Conservation (phyloP, 2,113 vertebrate species). For the Caloenas nicobarica region DNA sequence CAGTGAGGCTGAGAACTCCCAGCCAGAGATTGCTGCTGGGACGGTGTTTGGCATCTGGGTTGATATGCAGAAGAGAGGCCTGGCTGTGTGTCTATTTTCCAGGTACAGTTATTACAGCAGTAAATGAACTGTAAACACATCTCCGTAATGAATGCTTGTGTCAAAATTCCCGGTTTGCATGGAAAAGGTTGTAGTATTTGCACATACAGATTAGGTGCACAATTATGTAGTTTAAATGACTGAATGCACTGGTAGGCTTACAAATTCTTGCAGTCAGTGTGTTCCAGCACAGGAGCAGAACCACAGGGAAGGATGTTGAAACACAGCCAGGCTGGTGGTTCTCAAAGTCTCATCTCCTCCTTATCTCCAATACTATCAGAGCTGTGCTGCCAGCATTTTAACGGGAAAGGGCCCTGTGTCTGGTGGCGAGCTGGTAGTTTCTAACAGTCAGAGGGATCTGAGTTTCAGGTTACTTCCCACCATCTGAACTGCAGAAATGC, state of each 20-base stretch:
- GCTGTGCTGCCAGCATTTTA: not conserved
- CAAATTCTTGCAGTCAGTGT: not conserved
- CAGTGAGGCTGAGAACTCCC: not conserved
- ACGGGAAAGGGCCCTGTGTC: not conserved
- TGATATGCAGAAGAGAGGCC: not conserved
- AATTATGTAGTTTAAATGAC: not conserved
- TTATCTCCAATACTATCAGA: not conserved
- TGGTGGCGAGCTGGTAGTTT: not conserved
- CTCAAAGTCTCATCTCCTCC: not conserved
- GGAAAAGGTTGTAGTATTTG: not conserved
- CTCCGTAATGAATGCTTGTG: not conserved
- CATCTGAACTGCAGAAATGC: conserved; percentile 12
- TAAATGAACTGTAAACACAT: not conserved
- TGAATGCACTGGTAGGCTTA: fast-evolving
- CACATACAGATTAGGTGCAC: not conserved
- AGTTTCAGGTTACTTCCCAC: conserved; percentile 35
- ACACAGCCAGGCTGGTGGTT: not conserved
- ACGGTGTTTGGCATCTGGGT: fast-evolving
- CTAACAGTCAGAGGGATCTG: not conserved
- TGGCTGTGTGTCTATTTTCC: not conserved
- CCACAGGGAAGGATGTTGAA: not conserved
- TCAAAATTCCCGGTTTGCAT: not conserved
- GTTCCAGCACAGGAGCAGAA: not conserved
- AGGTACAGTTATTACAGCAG: not conserved
- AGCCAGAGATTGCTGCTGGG: not conserved